phyloP scores from a whole-genome alignment of 2,888 invertebrate genomes.

The Dicyrtomina minuta region DNA sequence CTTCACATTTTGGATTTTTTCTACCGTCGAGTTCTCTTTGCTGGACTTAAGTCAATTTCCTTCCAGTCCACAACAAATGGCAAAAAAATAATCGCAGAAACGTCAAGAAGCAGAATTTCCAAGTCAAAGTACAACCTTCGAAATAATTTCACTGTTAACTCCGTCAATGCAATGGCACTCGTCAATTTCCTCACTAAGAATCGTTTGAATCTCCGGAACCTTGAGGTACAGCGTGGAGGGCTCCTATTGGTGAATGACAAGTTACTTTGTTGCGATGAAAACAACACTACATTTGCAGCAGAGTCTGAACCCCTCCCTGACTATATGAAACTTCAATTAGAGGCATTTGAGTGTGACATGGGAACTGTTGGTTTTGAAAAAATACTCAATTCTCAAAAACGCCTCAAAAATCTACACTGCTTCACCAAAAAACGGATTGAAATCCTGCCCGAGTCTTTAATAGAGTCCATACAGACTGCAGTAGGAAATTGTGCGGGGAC shows the following conservation, averaged over 20 bases:
- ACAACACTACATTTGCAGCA: neutral
- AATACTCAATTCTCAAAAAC: constrained; percentile 12
- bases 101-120: too few species aligned
- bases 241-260: constrained; percentile 7
- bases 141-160: constrained; percentile 19
- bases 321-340: constrained; percentile 9
- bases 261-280: neutral
- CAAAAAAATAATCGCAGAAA: too few species aligned
- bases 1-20: constrained; percentile 21
- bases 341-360: constrained; percentile 7
- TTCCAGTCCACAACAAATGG: neutral
- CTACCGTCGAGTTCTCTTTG: constrained; percentile 15
- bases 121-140: neutral
- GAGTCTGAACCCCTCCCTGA: neutral
- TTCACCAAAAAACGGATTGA: neutral
- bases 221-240: neutral
- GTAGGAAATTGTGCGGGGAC: constrained; percentile 5
- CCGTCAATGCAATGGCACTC: constrained; percentile 1
- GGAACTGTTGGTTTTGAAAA: constrained; percentile 3
- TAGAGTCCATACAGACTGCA: neutral
- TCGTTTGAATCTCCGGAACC: neutral
- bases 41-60: neutral
- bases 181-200: constrained; percentile 4
- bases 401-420: neutral
- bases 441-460: neutral